A percentile compares a stretch with the other conserved stretches of the same genome.
phyloP scores from a whole-genome alignment of 2,888 invertebrate genomes.

The Sinhomidia bicolor region DNA sequence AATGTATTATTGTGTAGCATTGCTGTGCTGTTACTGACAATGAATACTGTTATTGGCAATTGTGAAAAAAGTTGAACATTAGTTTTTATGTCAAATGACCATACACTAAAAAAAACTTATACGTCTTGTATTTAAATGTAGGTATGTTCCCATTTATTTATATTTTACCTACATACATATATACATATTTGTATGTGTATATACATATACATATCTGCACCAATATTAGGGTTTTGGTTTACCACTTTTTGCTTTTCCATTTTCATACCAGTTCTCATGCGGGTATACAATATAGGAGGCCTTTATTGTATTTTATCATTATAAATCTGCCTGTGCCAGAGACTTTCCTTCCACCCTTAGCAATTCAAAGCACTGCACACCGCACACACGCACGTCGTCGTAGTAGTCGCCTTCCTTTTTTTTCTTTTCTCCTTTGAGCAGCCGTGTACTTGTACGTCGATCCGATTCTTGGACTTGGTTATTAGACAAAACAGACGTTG shows the following conservation, averaged over 20 bases:
- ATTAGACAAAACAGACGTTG: conserved; percentile 60
- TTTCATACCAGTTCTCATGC: conserved; percentile 30
- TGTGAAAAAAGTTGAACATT: conserved; percentile 32
- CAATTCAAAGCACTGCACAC: background rate
- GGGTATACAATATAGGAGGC: background rate
- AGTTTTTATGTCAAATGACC: conserved; percentile 15
- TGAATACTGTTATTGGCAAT: conserved; percentile 54
- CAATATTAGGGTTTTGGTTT: background rate
- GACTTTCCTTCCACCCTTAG: conserved; percentile 59
- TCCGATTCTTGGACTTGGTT: conserved; percentile 70
- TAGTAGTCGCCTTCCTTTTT: background rate
- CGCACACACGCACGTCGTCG: conserved; percentile 55
- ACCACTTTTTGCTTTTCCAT: conserved; percentile 31
- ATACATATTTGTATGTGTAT: background rate
- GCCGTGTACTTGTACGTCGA: conserved; percentile 45
- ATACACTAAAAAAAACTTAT: too few species aligned
- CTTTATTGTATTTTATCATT: conserved; percentile 70
- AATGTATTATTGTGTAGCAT: background rate
- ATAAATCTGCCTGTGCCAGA: conserved; percentile 72
- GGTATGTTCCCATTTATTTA: too few species aligned
- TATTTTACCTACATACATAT: too few species aligned
- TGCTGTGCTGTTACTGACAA: conserved; percentile 24
- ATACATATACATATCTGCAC: background rate
- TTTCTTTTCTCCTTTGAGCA: background rate
- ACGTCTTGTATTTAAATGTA: too few species aligned